Conservation (phyloP, 2,888 invertebrate genomes). For the Nemapogon koenigi region DNA sequence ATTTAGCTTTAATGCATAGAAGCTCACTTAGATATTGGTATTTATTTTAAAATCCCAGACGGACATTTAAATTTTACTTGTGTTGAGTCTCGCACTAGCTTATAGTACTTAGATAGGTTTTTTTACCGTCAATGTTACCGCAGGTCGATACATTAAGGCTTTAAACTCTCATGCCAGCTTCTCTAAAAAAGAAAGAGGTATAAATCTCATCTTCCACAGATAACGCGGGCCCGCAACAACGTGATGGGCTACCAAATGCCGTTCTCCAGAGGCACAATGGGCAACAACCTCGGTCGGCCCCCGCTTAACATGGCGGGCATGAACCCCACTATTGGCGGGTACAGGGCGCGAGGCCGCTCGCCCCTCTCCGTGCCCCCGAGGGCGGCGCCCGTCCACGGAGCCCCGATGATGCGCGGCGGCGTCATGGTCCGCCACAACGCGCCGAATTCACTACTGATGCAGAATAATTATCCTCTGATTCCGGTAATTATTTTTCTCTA, state of each 20-base stretch:
- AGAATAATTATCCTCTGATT: conserved; percentile 66
- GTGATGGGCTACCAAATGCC: conserved; percentile 53
- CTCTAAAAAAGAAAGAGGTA: no score
- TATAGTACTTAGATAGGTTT: no score
- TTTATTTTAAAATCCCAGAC: no score
- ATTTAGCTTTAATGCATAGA: no score
- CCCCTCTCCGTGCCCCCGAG: conserved; percentile 33
- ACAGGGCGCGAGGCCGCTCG: conserved; percentile 40
- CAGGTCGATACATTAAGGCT: no score
- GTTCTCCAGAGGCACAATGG: conserved; percentile 55
- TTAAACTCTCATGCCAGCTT: no score
- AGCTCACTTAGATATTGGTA: no score
- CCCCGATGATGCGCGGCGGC: conserved; percentile 57
- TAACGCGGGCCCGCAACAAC: conserved; percentile 49
- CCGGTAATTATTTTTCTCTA: conserved; percentile 52
- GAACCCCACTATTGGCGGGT: conserved; percentile 37
- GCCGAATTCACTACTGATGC: conserved; percentile 54
- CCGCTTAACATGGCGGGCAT: conserved; percentile 32
- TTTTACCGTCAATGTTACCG: no score
- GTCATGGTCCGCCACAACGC: conserved; percentile 75
- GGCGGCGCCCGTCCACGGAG: conserved; percentile 36
- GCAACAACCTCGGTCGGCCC: conserved; percentile 45
- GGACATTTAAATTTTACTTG: no score
- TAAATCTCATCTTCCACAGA: no score
- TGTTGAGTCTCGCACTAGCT: no score